Evolutionary conservation across 2,888 invertebrate genomes (phyloP), one percentile per base, ranked within the genome.

Genomic region (Mellilla xanthometata): DNA sequence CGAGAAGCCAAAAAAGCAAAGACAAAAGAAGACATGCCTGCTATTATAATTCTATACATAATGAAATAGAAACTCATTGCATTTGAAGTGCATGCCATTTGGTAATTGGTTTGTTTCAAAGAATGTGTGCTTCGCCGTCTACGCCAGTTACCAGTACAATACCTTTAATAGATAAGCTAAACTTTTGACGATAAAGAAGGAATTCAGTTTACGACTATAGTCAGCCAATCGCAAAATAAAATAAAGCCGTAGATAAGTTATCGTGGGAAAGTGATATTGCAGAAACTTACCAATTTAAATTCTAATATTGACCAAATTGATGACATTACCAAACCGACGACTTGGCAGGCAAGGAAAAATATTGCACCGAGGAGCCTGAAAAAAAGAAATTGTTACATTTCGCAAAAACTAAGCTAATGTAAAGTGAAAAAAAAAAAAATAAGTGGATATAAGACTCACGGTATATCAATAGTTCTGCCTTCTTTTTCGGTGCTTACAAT

Each of bases 321-420:
- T 34, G 42, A 30, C 13, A 39, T 23, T 5, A 43, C 7, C 3
- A 49, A 12, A 6, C 13, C 26, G 4, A 22, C n/a, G n/a, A 52
- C 19, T 35, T 52, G 39, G 12, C 33, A 39, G n/a, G 15, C 15
- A n/a, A 49, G 8, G 19, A 49, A 35, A 6, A 55, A 34, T 24
- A 49, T 8, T 11, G 49, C 31, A 24, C 44, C 52, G 8, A 52
- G 35, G 8, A 49, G 12, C 22, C 54, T 54, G 49, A n/a, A n/a
- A n/a, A n/a, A n/a, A n/a, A n/a, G n/a, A n/a, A n/a, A n/a, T n/a
- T n/a, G n/a, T n/a, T n/a, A n/a, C n/a, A n/a, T n/a, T n/a, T n/a
- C n/a, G n/a, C n/a, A n/a, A n/a, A n/a, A n/a, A n/a, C n/a, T n/a
- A n/a, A n/a, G n/a, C n/a, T n/a, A n/a, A n/a, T n/a, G n/a, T n/a